Evolutionary conservation across 2,113 vertebrate genomes (phyloP).

Genomic region (Campylorhamphus procurvoides): DNA sequence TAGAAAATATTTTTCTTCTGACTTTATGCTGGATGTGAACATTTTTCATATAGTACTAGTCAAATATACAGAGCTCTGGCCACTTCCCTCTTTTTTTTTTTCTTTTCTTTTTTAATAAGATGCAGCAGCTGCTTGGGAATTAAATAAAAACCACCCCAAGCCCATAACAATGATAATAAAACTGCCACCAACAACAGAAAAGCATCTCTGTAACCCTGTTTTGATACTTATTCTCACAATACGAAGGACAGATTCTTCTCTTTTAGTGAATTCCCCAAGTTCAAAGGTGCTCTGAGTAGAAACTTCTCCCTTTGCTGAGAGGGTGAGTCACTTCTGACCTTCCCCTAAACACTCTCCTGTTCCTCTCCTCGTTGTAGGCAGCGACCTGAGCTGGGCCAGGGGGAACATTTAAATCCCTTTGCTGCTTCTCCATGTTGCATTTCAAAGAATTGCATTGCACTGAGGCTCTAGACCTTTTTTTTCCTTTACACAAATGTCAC

Average conservation of each 20-base stretch:
- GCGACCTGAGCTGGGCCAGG: neutral
- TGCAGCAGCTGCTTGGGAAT: neutral
- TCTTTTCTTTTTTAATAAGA: neutral
- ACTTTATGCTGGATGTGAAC: neutral
- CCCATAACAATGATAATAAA: neutral
- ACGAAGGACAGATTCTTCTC: neutral
- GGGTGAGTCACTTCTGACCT: neutral
- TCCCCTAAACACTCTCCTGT: neutral
- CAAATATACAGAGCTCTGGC: neutral
- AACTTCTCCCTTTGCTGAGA: neutral
- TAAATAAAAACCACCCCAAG: neutral
- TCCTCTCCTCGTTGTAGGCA: neutral
- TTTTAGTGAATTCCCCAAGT: neutral
- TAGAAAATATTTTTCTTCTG: neutral
- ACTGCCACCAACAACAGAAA: neutral
- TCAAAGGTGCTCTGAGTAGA: neutral
- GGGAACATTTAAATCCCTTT: neutral
- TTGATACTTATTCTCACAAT: neutral
- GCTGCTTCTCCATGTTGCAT: neutral
- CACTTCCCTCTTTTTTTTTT: neutral
- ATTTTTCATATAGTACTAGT: neutral
- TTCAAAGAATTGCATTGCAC: neutral
- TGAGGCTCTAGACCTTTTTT: neutral
- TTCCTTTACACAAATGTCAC: conserved; percentile 17
- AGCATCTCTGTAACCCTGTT: neutral